These are phyloP conservation scores for Scaptomyza cyrtandrae DNA, from an alignment of 2,888 invertebrate species.

Conservation along the genomic window DNA sequence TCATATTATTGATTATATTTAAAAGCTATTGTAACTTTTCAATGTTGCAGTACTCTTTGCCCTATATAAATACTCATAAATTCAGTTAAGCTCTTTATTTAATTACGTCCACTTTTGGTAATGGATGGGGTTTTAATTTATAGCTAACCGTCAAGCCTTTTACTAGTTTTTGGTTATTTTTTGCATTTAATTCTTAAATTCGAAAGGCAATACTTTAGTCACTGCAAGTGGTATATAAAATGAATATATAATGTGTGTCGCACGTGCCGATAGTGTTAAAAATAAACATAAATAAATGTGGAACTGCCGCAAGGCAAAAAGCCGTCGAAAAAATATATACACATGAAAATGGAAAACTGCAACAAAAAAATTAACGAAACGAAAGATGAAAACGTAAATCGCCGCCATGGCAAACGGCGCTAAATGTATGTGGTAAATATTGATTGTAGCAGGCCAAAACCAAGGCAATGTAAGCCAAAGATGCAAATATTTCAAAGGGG, in stretches of 20 bases:
- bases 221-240: conserved; percentile 41
- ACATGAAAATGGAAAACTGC: conserved; percentile 66
- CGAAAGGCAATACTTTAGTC: conserved; percentile 43
- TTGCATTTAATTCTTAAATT: conserved; percentile 14
- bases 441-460: conserved; percentile 41
- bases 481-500: neutral
- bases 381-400: conserved; percentile 72
- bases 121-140: conserved; percentile 14
- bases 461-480: conserved; percentile 19
- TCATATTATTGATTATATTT: neutral
- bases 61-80: conserved; percentile 10
- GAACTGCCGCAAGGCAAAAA: conserved; percentile 28
- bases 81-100: conserved; percentile 18
- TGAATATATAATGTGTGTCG: conserved; percentile 17
- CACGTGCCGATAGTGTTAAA: conserved; percentile 61
- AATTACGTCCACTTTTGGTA: conserved; percentile 32
- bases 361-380: conserved; percentile 7
- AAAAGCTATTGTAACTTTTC: neutral
- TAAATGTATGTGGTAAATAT: conserved; percentile 73
- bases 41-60: neutral
- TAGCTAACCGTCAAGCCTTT: conserved; percentile 21
- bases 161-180: conserved; percentile 1
- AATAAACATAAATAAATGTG: conserved; percentile 61
- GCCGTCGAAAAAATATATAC: conserved; percentile 67
- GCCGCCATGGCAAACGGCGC: conserved; percentile 54